Conservation (phyloP, 2,113 vertebrate genomes). For the Macaca fascicularis region DNA sequence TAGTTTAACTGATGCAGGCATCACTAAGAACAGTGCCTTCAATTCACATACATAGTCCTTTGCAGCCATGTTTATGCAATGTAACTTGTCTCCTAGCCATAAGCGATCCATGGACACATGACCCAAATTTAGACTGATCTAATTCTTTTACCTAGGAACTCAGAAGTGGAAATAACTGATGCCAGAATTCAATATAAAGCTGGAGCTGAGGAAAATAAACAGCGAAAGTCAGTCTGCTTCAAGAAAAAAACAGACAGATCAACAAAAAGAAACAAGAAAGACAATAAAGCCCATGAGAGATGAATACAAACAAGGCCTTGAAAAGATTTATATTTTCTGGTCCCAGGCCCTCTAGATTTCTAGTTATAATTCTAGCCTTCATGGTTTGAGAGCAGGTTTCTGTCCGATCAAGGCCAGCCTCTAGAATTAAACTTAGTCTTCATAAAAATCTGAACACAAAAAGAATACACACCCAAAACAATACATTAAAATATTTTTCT, state of each 20-base stretch:
- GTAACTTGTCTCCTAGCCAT: not conserved
- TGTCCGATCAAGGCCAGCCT: not conserved
- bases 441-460: conserved; percentile 26
- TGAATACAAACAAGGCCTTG: not conserved
- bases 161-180: not conserved
- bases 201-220: not conserved
- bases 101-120: not conserved
- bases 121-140: not conserved
- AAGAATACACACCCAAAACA: not conserved
- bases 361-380: not conserved
- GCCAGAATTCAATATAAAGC: not conserved
- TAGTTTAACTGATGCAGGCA: not conserved
- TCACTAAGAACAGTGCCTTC: not conserved
- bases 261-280: not conserved
- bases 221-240: not conserved
- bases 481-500: not conserved
- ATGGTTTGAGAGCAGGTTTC: not conserved
- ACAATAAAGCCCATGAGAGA: not conserved
- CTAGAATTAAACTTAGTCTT: not conserved
- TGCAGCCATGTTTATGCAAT: not conserved
- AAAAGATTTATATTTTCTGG: not conserved
- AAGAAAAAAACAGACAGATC: not conserved
- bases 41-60: not conserved
- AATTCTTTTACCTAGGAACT: not conserved
- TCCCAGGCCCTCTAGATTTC: not conserved